Evolutionary conservation across 2,797 vertebrate species (phyloP), one percentile per base, ranked within the genome.

Genomic region (Phoebastria nigripes): DNA sequence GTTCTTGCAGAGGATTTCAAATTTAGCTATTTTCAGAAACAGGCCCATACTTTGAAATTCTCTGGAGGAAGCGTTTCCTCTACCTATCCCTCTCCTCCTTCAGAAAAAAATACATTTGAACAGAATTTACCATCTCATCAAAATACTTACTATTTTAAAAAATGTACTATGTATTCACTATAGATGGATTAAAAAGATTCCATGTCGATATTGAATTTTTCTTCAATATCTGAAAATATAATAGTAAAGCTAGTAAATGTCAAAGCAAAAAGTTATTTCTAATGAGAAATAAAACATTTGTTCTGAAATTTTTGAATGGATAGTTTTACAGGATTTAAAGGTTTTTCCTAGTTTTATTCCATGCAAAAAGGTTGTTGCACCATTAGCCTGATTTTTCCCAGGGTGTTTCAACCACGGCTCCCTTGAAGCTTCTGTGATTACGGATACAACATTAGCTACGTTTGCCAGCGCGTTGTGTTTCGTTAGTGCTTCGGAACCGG

Each of bases 201-300:
- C 56, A 1, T 8, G 3, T 41, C 0, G 0, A 26, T 46, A 28
- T 0, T 46, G 29, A 29, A 3, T 65, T 94, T 51, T 78, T 47
- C 65, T 79, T 74, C 12, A 15, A 42, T 19, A 6, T 3, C 12
- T 71, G 12, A 66, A 73, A 55, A 55, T 59, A 12, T 4, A 51
- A 15, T 24, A 62, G 15, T 20, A n/a, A 24, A 66, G 29, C 22
- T 33, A 51, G 59, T 37, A 66, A 71, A 51, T 25, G 31, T 70
- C 42, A 52, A 56, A 24, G 7, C 8, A 44, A 70, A 42, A 59
- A 41, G 6, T 13, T 4, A 21, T 59, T 87, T 73, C 46, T 58
- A 76, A 20, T 29, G 31, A 58, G 69, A 70, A 39, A 35, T 5
- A 15, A 65, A 71, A 6, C 6, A 29, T 26, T 72, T 37, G 17